Evolutionary conservation across 2,797 vertebrate species (phyloP).

Genomic region (Cottoperca gobio): DNA sequence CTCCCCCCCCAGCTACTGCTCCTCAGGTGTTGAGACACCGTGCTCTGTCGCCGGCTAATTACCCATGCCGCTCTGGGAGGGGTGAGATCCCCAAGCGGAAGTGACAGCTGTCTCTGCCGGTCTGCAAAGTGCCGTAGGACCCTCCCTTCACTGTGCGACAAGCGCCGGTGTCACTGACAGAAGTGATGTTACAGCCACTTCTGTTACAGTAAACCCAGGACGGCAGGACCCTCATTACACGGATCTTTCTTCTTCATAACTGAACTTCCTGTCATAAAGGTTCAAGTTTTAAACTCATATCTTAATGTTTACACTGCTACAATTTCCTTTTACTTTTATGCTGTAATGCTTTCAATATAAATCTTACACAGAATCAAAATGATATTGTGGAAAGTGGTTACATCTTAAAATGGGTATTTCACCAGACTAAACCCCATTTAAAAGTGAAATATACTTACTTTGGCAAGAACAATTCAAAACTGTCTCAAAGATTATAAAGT

Average conservation of each 20-base stretch:
- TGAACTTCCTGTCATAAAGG: background rate
- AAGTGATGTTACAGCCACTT: constrained; percentile 47
- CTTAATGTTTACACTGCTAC: background rate
- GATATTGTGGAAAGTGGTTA: background rate
- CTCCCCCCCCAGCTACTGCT: background rate
- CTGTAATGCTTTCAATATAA: background rate
- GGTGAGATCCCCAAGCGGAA: constrained; percentile 57
- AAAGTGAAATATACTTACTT: too few relatives aligned
- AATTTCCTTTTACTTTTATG: background rate
- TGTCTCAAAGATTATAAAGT: too few relatives aligned
- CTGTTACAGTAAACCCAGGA: constrained; percentile 36
- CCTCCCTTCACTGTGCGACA: constrained; percentile 8
- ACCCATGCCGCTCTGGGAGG: constrained; percentile 49
- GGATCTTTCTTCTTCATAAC: constrained; percentile 3
- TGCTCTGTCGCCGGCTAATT: constrained; percentile 70
- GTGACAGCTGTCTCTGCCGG: constrained; percentile 67
- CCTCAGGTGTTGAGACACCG: constrained; percentile 51
- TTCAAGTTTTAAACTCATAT: background rate
- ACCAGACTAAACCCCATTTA: too few relatives aligned
- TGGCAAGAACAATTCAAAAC: too few relatives aligned
- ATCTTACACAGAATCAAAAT: background rate
- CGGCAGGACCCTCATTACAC: background rate
- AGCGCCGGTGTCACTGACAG: constrained; percentile 27
- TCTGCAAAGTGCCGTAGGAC: constrained; percentile 21
- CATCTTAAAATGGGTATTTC: background rate